A percentile compares a stretch with the other conserved stretches of the same genome.
phyloP scores from a whole-genome alignment of 2,113 vertebrate species.

The Elaphurus davidianus region DNA sequence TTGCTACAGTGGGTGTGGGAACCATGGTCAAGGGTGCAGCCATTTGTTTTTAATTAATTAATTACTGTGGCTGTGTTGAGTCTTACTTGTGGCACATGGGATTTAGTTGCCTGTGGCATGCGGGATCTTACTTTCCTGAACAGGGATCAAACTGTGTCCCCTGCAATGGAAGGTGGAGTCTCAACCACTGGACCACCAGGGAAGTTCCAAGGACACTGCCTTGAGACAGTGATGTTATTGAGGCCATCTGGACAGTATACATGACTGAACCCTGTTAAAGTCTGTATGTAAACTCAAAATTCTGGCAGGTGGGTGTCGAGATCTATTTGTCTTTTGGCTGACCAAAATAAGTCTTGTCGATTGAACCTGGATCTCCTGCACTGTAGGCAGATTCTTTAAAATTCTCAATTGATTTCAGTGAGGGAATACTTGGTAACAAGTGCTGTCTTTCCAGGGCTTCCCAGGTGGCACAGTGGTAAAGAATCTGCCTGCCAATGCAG shows the following conservation, averaged over 20 bases:
- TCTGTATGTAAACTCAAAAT: background rate
- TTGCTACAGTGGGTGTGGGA: background rate
- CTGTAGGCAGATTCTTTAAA: background rate
- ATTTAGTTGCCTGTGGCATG: background rate
- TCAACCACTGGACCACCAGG: background rate
- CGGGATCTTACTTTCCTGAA: background rate
- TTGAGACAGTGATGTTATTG: background rate
- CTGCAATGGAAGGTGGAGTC: background rate
- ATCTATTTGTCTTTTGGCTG: background rate
- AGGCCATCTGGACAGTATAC: too few species aligned
- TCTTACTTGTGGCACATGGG: background rate
- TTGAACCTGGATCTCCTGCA: background rate
- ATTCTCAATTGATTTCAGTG: background rate
- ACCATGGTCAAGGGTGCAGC: background rate
- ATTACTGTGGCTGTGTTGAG: background rate
- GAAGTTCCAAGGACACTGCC: background rate
- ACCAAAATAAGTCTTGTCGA: background rate
- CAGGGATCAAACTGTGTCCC: background rate
- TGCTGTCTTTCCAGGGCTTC: background rate
- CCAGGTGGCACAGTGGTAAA: background rate
- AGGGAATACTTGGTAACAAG: background rate
- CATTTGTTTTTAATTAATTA: background rate
- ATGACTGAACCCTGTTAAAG: background rate
- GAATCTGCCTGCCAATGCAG: background rate
- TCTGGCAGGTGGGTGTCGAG: background rate